Conservation (phyloP, 2,888 invertebrate genomes). For the Leucophora obtusa region DNA sequence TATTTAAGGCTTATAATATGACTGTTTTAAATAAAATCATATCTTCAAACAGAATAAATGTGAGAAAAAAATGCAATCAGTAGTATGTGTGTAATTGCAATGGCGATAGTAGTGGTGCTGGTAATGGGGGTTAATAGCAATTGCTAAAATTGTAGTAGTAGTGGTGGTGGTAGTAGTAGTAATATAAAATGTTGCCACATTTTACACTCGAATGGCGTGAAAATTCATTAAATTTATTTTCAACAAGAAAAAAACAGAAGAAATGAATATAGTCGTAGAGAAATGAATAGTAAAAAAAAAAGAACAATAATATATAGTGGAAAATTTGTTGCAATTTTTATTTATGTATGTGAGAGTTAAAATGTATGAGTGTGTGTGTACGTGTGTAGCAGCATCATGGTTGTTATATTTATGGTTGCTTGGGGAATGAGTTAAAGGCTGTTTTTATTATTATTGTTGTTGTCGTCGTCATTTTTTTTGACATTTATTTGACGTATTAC, state of each 20-base stretch:
- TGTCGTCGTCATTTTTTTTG: conserved; percentile 51
- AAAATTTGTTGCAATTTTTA: conserved; percentile 54
- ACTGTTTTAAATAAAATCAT: conserved; percentile 47
- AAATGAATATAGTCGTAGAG: conserved; percentile 13
- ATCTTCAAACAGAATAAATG: conserved; percentile 42
- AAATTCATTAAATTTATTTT: conserved; percentile 75
- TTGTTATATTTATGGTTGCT: conserved; percentile 52
- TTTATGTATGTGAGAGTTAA: conserved; percentile 42
- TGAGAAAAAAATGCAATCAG: background rate
- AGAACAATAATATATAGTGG: conserved; percentile 48
- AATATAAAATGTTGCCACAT: conserved; percentile 71
- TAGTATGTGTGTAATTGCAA: background rate
- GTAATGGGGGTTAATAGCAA: conserved; percentile 7
- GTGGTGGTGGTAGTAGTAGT: conserved; percentile 4
- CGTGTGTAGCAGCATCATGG: conserved; percentile 38
- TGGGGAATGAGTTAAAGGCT: conserved; percentile 58
- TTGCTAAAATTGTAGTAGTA: conserved; percentile 3
- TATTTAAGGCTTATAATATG: conserved; percentile 37
- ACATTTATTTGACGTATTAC: conserved; percentile 65
- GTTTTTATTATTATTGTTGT: background rate
- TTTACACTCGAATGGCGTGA: conserved; percentile 77
- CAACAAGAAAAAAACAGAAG: conserved; percentile 25
- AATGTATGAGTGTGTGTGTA: background rate
- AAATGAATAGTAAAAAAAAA: conserved; percentile 3
- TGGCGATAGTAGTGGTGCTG: background rate